phyloP scores from a whole-genome alignment of 2,888 invertebrate species.

The Siphlonurus alternatus region DNA sequence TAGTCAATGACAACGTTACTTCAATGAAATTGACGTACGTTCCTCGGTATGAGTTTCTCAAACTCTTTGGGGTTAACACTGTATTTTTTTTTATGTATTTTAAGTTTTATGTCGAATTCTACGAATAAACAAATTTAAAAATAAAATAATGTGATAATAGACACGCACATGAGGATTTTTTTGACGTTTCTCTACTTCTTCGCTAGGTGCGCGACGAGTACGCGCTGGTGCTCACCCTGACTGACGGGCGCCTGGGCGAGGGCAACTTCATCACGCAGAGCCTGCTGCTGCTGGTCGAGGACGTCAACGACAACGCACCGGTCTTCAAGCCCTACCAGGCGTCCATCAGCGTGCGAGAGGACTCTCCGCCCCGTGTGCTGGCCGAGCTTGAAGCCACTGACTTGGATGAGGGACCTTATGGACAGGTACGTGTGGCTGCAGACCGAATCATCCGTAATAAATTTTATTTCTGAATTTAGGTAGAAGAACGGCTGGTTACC shows the following conservation, averaged over 20 bases:
- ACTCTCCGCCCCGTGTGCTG: slow-evolving; percentile 55
- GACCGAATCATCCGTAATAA: no score
- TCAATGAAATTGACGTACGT: no score
- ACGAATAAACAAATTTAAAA: no score
- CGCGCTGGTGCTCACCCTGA: slow-evolving; percentile 70
- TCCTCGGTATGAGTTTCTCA: no score
- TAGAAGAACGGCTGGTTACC: no score
- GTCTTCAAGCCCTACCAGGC: slow-evolving; percentile 73
- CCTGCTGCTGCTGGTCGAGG: slow-evolving; percentile 72
- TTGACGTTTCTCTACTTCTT: no score
- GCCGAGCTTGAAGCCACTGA: slow-evolving; percentile 75
- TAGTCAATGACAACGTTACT: no score
- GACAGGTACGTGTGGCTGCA: slow-evolving; percentile 57
- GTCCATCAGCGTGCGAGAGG: slow-evolving; percentile 63
- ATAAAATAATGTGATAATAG: no score
- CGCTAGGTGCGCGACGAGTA: slow-evolving; percentile 78
- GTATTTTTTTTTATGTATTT: no score
- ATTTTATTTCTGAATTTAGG: background rate
- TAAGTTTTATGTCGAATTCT: no score
- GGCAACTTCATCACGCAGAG: slow-evolving; percentile 83
- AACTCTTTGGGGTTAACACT: no score
- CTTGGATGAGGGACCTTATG: slow-evolving; percentile 80
- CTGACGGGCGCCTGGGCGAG: slow-evolving; percentile 71
- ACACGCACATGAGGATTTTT: no score
- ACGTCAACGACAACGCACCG: slow-evolving; percentile 83